phyloP scores from a whole-genome alignment of 2,888 invertebrate genomes.

The Phortica okadai region DNA sequence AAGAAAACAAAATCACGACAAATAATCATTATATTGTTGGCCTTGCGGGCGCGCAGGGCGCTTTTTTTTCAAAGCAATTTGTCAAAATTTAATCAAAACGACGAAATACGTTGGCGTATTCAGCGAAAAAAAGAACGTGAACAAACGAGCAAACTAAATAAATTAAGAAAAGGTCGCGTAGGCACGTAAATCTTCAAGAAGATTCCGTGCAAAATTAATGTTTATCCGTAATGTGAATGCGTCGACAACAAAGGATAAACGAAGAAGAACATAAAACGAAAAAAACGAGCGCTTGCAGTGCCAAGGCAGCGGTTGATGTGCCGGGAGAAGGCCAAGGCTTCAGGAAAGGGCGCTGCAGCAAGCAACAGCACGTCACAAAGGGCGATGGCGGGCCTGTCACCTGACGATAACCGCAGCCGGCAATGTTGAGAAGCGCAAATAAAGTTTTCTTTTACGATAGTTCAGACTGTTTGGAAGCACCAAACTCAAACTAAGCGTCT shows the following conservation, averaged over 20 bases:
- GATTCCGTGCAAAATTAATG: slow-evolving; percentile 54
- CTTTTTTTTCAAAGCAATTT: not conserved
- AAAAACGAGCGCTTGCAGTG: not conserved
- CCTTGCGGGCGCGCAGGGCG: no score
- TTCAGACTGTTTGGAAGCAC: no score
- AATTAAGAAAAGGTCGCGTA: slow-evolving; percentile 51
- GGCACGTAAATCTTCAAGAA: slow-evolving; percentile 53
- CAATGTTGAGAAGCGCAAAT: no score
- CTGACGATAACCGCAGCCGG: no score
- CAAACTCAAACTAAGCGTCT: no score
- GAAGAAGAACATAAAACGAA: not conserved
- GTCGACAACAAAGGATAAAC: slow-evolving; percentile 27
- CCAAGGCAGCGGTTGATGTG: no score
- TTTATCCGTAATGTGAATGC: slow-evolving; percentile 47
- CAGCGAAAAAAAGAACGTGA: not conserved
- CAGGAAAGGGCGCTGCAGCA: no score
- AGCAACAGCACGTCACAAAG: no score
- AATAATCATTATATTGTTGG: not conserved
- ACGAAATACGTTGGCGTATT: not conserved
- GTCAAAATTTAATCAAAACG: not conserved
- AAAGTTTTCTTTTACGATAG: no score
- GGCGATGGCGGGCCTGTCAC: no score
- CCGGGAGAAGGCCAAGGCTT: no score
- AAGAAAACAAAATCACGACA: not conserved
- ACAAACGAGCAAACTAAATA: slow-evolving; percentile 45